Evolutionary conservation across 1,140 invertebrate species (phyloP), one percentile per base, ranked within the genome.

Genomic region (Sitodiplosis mosellana): DNA sequence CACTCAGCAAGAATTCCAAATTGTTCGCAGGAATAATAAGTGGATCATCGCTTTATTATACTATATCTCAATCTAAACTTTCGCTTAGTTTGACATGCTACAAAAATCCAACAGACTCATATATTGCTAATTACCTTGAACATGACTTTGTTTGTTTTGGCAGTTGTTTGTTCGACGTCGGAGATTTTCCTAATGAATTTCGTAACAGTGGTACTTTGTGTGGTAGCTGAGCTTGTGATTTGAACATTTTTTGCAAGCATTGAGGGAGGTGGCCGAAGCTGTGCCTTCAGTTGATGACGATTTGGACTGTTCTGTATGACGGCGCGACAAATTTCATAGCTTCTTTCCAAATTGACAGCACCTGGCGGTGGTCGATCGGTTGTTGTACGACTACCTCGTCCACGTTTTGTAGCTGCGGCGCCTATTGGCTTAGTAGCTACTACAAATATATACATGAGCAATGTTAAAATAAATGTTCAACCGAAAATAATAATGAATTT

Each of bases 281-380:
- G 86, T 15, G 81, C 80, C 50, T 83, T 77, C n/a, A 90, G 59
- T 59, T 88, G 85, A 60, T 88, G 83, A 18, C 86, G 69, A 65
- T 91, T 91, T 0, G 84, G 85, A 57, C 83, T 88, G 58, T 87
- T 91, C 67, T 91, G 86, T 52, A 94, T 89, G 2, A 92, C 89
- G 36, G 87, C 87, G 66, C 93, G 87, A 65, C 90, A 94, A 55
- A 96, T 96, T 66, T 94, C 88, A 61, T 93, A 90, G 56, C 90
- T 94, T 27, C 91, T 72, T 61, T 93, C 88, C 12, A 94, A 67
- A 66, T 94, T 94, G 7, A 93, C 84, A 19, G 82, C 82, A 4
- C 86, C 86, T 0, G 86, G 84, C 5, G 85, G 86, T 49, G 84
- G 76, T 64, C 83, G 84, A 40, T 72, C 77, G 21, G 72, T 72